Percentiles rank a stretch among this genome's conserved stretches.
phyloP scores from a whole-genome alignment of 2,113 vertebrate species.

The Mus pahari region DNA sequence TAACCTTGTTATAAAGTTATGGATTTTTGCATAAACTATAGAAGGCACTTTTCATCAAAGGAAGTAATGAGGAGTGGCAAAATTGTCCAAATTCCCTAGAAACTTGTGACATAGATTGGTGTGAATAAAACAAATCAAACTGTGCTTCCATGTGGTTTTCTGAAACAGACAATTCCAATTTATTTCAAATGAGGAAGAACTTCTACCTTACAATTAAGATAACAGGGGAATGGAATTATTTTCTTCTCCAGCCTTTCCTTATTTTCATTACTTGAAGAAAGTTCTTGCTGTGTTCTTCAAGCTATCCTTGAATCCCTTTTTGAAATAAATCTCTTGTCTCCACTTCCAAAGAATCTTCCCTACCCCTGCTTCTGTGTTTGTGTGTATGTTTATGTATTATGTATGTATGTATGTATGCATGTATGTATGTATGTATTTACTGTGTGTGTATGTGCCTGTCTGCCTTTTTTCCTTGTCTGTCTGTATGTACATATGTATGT shows the following conservation, averaged over 20 bases:
- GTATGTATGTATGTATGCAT: background rate
- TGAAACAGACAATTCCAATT: constrained; percentile 15
- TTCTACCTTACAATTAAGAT: background rate
- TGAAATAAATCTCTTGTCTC: background rate
- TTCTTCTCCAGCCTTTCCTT: background rate
- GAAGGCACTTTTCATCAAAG: background rate
- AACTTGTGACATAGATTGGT: background rate
- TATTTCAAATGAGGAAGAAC: background rate
- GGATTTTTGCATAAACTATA: background rate
- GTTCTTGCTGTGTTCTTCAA: background rate
- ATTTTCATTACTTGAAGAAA: background rate
- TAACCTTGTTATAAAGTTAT: background rate
- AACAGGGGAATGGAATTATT: constrained; percentile 7
- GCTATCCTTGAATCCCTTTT: background rate
- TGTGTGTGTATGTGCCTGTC: no score
- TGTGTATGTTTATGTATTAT: background rate
- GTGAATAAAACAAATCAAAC: constrained; percentile 15
- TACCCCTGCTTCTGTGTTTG: no score
- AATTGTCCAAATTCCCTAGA: background rate
- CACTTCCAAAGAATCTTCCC: background rate
- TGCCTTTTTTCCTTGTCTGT: no score
- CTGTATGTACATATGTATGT: no score
- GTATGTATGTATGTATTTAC: no score
- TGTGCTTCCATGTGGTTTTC: background rate
- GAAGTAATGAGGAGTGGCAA: background rate